Evolutionary conservation across 2,888 invertebrate species (phyloP), one percentile per base, ranked within the genome.

Genomic region (Shargacucullia verbasci): DNA sequence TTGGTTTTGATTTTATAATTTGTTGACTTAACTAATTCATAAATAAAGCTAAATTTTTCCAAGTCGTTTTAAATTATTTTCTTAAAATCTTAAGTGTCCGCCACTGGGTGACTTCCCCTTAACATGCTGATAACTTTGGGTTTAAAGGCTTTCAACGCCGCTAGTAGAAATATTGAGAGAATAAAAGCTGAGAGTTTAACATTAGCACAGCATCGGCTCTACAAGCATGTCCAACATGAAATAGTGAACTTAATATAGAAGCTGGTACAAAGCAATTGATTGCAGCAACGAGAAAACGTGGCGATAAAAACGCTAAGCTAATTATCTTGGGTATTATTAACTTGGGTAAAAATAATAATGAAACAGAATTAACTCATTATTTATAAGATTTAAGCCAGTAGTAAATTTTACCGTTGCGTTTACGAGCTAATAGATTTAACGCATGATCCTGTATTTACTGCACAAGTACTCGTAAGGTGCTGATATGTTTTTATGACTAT

Each of bases 221-320:
- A 79, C 79, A 80, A 70, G 75, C 84, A 77, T 83, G 73, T 67
- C 83, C 73, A 80, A 82, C 68, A 62, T 78, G 79, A 80, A 76
- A 77, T 77, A 80, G 71, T 61, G 54, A 73, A 76, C 76, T 78
- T 78, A 79, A 76, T 78, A 77, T 69, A 69, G 53, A 53, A 60
- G 46, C 25, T 52, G 47, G 39, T 50, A 63, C 40, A 27, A 54
- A 38, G 49, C 55, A 50, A 55, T 41, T 49, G 54, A 64, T 60
- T 40, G 49, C 46, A 31, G 20, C 35, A 45, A 12, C 29, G 10
- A 61, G 37, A 34, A 59, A 58, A 52, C 5, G 13, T 10, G 45
- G 6, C 33, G 31, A 53, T 66, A 53, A 49, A 59, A 53, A 29
- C 41, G 45, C 39, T 29, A 7, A 33, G 34, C 37, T 67, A 66